Base-by-base conservation (phyloP, 2,113 vertebrate genomes). In the Notothenia coriiceps region DNA sequence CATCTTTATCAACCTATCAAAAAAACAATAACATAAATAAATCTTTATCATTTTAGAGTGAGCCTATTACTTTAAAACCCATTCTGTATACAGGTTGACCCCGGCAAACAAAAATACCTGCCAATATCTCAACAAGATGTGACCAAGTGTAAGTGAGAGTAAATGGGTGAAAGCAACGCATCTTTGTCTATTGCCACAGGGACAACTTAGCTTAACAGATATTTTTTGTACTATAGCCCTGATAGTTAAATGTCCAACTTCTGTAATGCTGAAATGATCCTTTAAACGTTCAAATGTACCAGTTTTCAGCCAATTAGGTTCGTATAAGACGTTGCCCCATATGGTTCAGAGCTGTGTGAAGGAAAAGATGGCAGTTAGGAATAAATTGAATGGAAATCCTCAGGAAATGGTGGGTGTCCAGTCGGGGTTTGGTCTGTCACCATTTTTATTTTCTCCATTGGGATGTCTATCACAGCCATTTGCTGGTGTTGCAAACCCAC, bases 251-350 rank as follows among this genome's bases (percentile, higher is more conserved):
- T 51, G 61, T 52, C 66, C 33, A 2, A 15, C 47, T 10, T 46
- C 18, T 33, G 22, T 60, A 10, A 65, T 29, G 12, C 20, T 52
- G 62, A 67, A 73, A 60, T 67, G 78, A 73, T 67, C 62, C 18
- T 13, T 54, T 13, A 56, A 70, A 49, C 62, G 25, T 57, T 61
- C 40, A 17, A 74, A 50, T 56, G 44, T 50, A 57, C 12, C 29
- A 33, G 10, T 59, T 50, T 15, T 57, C 13, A 70, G 60, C 46
- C 51, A 43, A 59, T 51, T 64, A 44, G 59, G 52, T 64, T 83
- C 51, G 46, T 63, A 73, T 51, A 50, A 57, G 65, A 59, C 59
- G 17, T 46, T 74, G 51, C 70, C 65, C 76, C 67, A 33, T 40
- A 40, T 54, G 82, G 59, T 43, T 46, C 55, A 33, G 67, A 47